Conservation (phyloP, 2,113 vertebrate genomes). For the Paracanthobrama guichenoti region DNA sequence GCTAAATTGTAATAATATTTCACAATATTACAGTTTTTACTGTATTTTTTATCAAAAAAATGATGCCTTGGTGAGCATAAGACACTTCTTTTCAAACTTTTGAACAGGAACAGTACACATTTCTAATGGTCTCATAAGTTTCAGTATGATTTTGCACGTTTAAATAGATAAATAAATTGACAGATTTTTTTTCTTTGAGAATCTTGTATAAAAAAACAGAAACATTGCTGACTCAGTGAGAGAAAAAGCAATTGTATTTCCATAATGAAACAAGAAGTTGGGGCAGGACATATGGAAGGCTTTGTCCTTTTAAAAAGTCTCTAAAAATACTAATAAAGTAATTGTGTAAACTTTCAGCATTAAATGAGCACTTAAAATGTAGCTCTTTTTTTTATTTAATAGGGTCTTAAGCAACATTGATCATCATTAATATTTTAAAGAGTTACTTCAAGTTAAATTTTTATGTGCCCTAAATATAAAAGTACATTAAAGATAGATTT, state of each 20-base stretch:
- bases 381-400: neutral
- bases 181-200: no score
- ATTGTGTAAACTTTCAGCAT: neutral
- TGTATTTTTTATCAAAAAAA: neutral
- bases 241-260: neutral
- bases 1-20: neutral
- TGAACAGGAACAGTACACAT: neutral
- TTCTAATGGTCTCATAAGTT: no score
- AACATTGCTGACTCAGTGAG: conserved; percentile 24
- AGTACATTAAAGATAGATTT: conserved; percentile 39
- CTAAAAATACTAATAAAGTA: neutral
- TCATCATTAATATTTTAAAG: conserved; percentile 16
- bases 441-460: conserved; percentile 16
- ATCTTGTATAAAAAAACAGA: conserved; percentile 14
- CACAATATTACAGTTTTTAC: neutral
- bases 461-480: conserved; percentile 48
- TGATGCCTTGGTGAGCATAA: neutral
- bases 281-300: neutral
- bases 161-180: neutral
- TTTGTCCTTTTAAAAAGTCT: neutral
- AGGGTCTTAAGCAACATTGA: conserved; percentile 16
- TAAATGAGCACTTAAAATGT: neutral
- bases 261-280: neutral
- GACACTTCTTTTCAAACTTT: neutral
- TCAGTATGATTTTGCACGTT: neutral